Base-by-base conservation (phyloP, 2,888 invertebrate species). In the Mesoligia furuncula region DNA sequence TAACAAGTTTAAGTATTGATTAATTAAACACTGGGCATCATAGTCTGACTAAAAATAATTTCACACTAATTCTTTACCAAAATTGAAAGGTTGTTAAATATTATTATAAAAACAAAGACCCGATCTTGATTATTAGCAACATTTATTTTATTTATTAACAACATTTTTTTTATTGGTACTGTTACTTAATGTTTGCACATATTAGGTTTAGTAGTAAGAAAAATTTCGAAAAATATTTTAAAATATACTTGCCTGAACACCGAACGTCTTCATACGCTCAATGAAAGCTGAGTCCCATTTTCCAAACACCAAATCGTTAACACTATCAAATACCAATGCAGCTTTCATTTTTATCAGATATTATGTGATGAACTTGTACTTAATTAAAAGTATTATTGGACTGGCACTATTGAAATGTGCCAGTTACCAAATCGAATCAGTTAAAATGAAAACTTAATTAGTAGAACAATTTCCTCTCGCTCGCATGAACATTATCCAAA, bases 281-380 rank as follows among this genome's bases (percentile, higher is more conserved):
- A 96, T 91, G 91, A 98, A 98, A 85, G 97, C 94, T 31, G 96
- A 95, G 90, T 98, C 97, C 95, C 98, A 98, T 94, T 98, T 98
- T 66, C 97, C 97, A 94, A 97, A 98, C 27, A 98, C 93, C 64
- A 98, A 97, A 94, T 98, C 98, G 90, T 98, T 98, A 31, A 98
- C 96, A 91, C 97, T 97, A 92, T 98, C 98, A 90, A 98, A 98
- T 85, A 98, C 97, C 80, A 98, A 93, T 83, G 97, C 97, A 24
- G 98, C 98, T 91, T 97, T 97, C 98, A 98, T 98, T 79, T 90
- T 86, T 31, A 20, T 31, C 6, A 13, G 45, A 3, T 39, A 27
- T 0, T 27, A 2, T 13, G 48, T 31, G 45, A 27, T 3, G 15
- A 74, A 75, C 39, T 51, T 39, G 8, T 24, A 31, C 11, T 9